Percentiles rank a stretch among this genome's conserved stretches.
Conservation (phyloP, 2,113 vertebrate genomes). For the Saccopteryx leptura region DNA sequence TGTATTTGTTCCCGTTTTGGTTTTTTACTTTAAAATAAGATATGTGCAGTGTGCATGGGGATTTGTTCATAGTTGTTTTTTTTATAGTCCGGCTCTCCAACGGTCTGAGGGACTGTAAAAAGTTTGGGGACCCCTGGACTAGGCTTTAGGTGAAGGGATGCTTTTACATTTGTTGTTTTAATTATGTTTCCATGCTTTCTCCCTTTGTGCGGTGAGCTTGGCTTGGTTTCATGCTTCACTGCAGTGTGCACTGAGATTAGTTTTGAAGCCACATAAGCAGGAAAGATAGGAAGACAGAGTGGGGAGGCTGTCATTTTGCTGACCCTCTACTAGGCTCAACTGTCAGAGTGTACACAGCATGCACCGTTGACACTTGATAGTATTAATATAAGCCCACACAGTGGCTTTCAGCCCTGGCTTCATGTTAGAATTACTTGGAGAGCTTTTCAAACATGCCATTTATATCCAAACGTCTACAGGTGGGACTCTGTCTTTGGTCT, state of each 20-base stretch:
- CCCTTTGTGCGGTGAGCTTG: background rate
- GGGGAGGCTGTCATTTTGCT: no score
- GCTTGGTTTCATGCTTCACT: background rate
- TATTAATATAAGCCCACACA: background rate
- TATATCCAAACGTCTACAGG: background rate
- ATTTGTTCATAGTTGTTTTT: no score
- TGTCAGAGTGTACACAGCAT: background rate
- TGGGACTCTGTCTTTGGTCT: background rate
- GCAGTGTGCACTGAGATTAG: background rate
- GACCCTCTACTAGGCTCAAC: background rate
- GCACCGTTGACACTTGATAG: background rate
- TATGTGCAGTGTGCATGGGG: no score
- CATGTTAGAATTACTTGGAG: background rate
- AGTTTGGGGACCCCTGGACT: no score
- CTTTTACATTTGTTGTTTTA: conserved; percentile 16
- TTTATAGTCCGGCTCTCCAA: no score
- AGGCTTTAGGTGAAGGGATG: background rate
- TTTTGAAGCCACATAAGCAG: background rate
- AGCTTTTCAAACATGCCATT: background rate
- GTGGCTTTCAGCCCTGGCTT: background rate
- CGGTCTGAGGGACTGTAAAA: no score
- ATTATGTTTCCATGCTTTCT: background rate
- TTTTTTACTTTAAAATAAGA: no score
- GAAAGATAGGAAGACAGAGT: background rate
- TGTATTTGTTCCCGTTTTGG: no score